A percentile compares a stretch with the other conserved stretches of the same genome.
phyloP scores from a whole-genome alignment of 2,888 invertebrate species.

The Nysson spinosus region DNA sequence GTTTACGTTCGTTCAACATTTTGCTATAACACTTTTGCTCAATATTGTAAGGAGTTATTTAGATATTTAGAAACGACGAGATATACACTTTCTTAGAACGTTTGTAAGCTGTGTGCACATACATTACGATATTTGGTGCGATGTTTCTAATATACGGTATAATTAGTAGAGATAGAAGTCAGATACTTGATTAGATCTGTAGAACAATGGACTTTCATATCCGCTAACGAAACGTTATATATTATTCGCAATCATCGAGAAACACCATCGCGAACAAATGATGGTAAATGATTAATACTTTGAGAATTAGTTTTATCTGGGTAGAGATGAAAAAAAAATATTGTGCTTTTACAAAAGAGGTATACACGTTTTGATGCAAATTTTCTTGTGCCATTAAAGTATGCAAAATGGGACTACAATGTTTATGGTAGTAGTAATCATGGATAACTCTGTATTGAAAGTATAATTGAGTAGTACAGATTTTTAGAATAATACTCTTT shows the following conservation, averaged over 20 bases:
- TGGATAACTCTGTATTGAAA: background rate
- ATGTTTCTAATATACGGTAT: constrained; percentile 44
- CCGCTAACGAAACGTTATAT: background rate
- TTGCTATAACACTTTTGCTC: constrained; percentile 64
- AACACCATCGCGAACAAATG: too few species aligned
- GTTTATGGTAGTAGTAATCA: background rate
- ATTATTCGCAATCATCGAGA: constrained; percentile 3
- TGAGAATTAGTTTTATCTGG: too few species aligned
- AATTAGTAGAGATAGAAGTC: constrained; percentile 23
- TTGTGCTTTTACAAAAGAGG: constrained; percentile 18
- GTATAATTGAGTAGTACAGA: background rate
- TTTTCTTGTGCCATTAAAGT: constrained; percentile 13
- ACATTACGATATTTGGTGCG: constrained; percentile 32
- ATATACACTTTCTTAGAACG: constrained; percentile 38
- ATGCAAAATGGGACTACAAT: constrained; percentile 4
- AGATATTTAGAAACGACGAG: constrained; percentile 37
- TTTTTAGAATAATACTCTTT: constrained; percentile 8
- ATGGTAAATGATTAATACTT: too few species aligned
- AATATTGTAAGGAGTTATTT: constrained; percentile 63
- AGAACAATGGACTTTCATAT: background rate
- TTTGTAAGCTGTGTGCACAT: constrained; percentile 19
- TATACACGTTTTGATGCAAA: constrained; percentile 25
- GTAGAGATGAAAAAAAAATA: constrained; percentile 2
- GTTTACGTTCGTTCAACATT: constrained; percentile 32
- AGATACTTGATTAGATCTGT: background rate